phyloP scores from a whole-genome alignment of 2,113 vertebrate species.

The Pagrus major region DNA sequence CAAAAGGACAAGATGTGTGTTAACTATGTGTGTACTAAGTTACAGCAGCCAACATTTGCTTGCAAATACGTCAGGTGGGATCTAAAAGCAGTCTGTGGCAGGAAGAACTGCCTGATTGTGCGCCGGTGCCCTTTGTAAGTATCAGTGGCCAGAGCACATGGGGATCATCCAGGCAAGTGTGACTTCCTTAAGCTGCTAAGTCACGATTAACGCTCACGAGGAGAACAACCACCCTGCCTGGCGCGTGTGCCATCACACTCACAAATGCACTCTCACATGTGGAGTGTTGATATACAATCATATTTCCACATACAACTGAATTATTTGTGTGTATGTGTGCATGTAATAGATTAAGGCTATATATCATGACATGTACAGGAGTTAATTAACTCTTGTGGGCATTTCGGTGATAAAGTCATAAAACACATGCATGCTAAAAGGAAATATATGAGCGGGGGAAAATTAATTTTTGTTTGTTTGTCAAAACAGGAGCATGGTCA shows the following conservation, averaged over 20 bases:
- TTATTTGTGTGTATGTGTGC: background rate
- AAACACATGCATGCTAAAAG: background rate
- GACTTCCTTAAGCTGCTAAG: slow-evolving; percentile 80
- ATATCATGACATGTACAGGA: background rate
- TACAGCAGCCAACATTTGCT: slow-evolving; percentile 16
- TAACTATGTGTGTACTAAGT: background rate
- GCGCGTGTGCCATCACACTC: slow-evolving; percentile 11
- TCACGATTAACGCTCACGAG: slow-evolving; percentile 76
- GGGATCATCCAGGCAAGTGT: slow-evolving; percentile 75
- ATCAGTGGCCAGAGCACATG: slow-evolving; percentile 68
- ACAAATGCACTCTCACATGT: slow-evolving; percentile 26
- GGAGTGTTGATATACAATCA: slow-evolving; percentile 3
- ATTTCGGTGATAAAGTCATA: background rate
- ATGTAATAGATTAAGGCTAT: background rate
- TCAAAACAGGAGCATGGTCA: background rate
- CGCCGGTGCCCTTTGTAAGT: slow-evolving; percentile 43
- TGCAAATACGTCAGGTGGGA: background rate
- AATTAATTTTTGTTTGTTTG: background rate
- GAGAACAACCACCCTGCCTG: slow-evolving; percentile 48
- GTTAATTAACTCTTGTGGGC: background rate
- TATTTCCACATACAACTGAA: background rate
- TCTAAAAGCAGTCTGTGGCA: background rate
- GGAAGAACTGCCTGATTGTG: background rate
- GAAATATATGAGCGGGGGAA: background rate
- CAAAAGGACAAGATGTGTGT: slow-evolving; percentile 41